Evolutionary conservation across 2,113 vertebrate species (phyloP).

Genomic region (Crypturellus undulatus): DNA sequence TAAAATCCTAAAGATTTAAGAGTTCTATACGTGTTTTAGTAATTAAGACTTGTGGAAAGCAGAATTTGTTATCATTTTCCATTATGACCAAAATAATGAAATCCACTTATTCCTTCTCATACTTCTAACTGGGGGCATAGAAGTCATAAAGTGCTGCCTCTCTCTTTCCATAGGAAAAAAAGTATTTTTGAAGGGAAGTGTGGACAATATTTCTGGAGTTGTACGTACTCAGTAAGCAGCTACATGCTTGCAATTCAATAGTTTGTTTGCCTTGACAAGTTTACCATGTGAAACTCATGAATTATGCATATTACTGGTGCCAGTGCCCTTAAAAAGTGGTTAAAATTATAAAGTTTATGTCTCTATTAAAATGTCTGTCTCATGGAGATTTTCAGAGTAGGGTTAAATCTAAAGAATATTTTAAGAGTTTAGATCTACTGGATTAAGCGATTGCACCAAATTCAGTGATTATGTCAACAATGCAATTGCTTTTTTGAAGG

Average conservation of each 20-base stretch:
- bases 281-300: background rate
- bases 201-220: background rate
- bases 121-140: background rate
- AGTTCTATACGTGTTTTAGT: background rate
- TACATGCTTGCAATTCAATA: background rate
- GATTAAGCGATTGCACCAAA: background rate
- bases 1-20: background rate
- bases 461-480: background rate
- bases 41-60: background rate
- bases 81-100: background rate
- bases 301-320: background rate
- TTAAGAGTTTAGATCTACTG: background rate
- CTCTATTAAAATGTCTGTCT: background rate
- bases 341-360: background rate
- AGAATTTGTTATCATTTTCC: background rate
- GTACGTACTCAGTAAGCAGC: background rate
- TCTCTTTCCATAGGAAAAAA: background rate
- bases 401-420: slow-evolving; percentile 1
- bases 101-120: background rate
- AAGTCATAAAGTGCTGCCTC: background rate
- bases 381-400: background rate
- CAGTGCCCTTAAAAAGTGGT: background rate
- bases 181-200: background rate
- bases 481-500: background rate
- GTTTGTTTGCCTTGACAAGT: slow-evolving; percentile 14